Percentiles rank a stretch among this genome's conserved stretches.
Evolutionary conservation across 1,140 invertebrate genomes (phyloP).

Genomic region (Hylaeus anthracinus): DNA sequence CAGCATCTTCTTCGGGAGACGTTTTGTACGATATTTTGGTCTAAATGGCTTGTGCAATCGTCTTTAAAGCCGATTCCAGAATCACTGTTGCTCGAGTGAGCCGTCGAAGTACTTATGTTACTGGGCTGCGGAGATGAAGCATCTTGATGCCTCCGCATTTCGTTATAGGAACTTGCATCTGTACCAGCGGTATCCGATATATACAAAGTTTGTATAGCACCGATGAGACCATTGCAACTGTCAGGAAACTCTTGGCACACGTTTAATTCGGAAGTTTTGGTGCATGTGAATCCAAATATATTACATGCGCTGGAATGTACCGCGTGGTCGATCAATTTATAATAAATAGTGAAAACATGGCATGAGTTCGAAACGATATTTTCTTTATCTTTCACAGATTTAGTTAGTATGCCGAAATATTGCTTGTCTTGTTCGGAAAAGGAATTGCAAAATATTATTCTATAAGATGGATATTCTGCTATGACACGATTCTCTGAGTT

Average conservation of each 20-base stretch:
- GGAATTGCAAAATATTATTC: conserved; percentile 94
- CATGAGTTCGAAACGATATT: conserved; percentile 91
- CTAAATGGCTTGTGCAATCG: conserved; percentile 90
- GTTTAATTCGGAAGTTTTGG: conserved; percentile 78
- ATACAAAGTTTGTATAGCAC: conserved; percentile 82
- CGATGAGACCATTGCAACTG: conserved; percentile 92
- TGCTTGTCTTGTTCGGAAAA: conserved; percentile 94
- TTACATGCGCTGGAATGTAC: conserved; percentile 84
- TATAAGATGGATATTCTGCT: conserved; percentile 91
- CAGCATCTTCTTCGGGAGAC: conserved; percentile 81
- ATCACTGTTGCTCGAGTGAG: conserved; percentile 95
- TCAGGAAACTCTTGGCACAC: conserved; percentile 94
- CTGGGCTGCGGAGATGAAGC: conserved; percentile 91
- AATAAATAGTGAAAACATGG: conserved; percentile 96
- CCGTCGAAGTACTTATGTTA: conserved; percentile 89
- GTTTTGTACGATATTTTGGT: conserved; percentile 91
- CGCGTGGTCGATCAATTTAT: conserved; percentile 90
- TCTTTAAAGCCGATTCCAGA: conserved; percentile 96
- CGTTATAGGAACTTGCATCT: conserved; percentile 71
- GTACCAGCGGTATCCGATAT: conserved; percentile 74
- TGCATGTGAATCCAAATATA: conserved; percentile 77
- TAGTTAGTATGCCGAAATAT: conserved; percentile 96
- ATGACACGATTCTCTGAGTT: conserved; percentile 86
- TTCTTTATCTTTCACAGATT: conserved; percentile 82
- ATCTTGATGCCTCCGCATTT: conserved; percentile 72